phyloP scores from a whole-genome alignment of 1,140 invertebrate species.

The Zophobas morio region DNA sequence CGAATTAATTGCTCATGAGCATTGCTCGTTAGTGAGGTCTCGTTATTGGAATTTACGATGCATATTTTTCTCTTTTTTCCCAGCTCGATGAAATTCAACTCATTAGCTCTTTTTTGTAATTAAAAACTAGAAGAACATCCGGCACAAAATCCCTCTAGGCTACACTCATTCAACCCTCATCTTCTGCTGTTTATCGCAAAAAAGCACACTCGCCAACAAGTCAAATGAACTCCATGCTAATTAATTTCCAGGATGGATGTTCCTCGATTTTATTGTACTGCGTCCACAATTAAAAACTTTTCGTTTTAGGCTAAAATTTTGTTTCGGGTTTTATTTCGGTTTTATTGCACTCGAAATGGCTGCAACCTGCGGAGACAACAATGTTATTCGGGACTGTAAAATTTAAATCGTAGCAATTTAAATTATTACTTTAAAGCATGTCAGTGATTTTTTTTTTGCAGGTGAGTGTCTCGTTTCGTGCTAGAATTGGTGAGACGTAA shows the following conservation, averaged over 20 bases:
- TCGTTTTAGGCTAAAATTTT: neutral
- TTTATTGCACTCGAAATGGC: neutral
- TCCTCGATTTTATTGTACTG: neutral
- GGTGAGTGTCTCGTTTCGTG: neutral
- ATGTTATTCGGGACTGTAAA: neutral
- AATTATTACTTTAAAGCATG: neutral
- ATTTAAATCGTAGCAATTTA: neutral
- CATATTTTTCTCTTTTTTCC: slow-evolving; percentile 14
- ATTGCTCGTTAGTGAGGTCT: neutral
- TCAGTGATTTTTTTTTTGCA: slow-evolving; percentile 3
- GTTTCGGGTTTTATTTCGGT: neutral
- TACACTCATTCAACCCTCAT: slow-evolving; percentile 20
- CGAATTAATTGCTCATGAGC: no score
- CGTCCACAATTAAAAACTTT: slow-evolving; percentile 24
- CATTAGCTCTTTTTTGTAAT: slow-evolving; percentile 52
- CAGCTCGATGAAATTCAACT: slow-evolving; percentile 46
- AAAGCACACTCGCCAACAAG: slow-evolving; percentile 36
- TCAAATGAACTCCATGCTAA: slow-evolving; percentile 42
- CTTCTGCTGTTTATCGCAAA: slow-evolving; percentile 35
- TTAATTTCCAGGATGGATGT: slow-evolving; percentile 40
- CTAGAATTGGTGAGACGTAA: neutral
- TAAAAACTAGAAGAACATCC: slow-evolving; percentile 52
- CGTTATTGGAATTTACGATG: slow-evolving; percentile 5
- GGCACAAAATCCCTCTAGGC: slow-evolving; percentile 22
- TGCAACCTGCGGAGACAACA: slow-evolving; percentile 4